These are phyloP conservation scores for Drosophila sordidapex DNA, from an alignment of 2,888 invertebrate species.

Conservation along the genomic window DNA sequence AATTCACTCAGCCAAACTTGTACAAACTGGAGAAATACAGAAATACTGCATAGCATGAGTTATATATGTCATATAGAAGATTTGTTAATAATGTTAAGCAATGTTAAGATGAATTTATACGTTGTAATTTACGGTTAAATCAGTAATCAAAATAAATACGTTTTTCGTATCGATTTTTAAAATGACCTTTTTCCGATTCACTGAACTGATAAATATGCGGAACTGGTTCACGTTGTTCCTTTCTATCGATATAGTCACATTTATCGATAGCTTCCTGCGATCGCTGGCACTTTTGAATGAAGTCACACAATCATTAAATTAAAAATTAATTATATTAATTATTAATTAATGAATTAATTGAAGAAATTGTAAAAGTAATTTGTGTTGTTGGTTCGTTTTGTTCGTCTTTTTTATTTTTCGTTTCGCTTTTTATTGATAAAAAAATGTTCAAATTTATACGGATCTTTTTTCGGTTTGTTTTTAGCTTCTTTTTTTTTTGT, in stretches of 20 bases:
- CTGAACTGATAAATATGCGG: not conserved
- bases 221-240: not conserved
- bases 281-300: not conserved
- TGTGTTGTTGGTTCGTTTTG: slow-evolving; percentile 31
- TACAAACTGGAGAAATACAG: slow-evolving; percentile 51
- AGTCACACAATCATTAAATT: not conserved
- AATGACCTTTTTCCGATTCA: not conserved
- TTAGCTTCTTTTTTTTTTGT: slow-evolving; percentile 28
- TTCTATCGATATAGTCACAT: not conserved
- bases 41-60: not conserved
- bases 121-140: slow-evolving; percentile 12
- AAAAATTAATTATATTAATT: no score
- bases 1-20: slow-evolving; percentile 50
- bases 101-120: slow-evolving; percentile 52
- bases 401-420: slow-evolving; percentile 45
- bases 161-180: slow-evolving; percentile 12
- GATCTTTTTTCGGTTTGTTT: slow-evolving; percentile 36
- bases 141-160: slow-evolving; percentile 24
- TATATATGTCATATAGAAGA: slow-evolving; percentile 10
- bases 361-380: slow-evolving; percentile 9
- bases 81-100: slow-evolving; percentile 37
- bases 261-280: slow-evolving; percentile 3
- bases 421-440: slow-evolving; percentile 74
- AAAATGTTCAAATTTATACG: slow-evolving; percentile 78
- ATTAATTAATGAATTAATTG: no score